Base-by-base conservation (phyloP, 2,113 vertebrate species). In the Apteryx mantelli region DNA sequence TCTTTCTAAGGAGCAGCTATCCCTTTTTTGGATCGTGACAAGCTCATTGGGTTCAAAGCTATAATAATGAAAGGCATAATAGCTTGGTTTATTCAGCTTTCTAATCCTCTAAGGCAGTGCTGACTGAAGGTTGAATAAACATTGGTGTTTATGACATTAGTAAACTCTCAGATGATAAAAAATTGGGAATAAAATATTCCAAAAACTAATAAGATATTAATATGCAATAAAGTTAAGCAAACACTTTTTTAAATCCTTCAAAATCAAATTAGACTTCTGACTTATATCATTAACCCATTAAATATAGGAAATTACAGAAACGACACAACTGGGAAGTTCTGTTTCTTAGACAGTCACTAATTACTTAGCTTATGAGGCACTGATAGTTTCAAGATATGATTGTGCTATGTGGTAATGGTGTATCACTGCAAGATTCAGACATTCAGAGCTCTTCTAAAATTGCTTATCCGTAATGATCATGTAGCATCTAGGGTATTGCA, bases 61-160 rank as follows among this genome's bases (percentile, higher is more conserved):
- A 3, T 66, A 84, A 94, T 90, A 94, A 88, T 76, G 40, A 91
- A 95, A 94, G 36, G 9, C 11, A 48, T 91, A 94, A 94, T 61
- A 91, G 32, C 18, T 84, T 76, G 42, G 56, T 90, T 94, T 95
- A 93, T 88, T 91, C 94, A 94, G 78, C 28, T 89, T 95, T 84
- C 76, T 88, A 96, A 97, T 96, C 80, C 48, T 95, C 69, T 65
- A 76, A 88, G 71, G 75, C 79, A 91, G 46, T 63, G 38, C 55
- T 95, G 89, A 83, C 66, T 89, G 40, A 64, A 83, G 42, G 24
- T 63, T 97, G 76, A 88, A 93, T 80, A 97, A 95, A 95, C 81
- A 91, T 5, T 63, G n/a, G 18, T 32, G 16, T 71, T 88, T 89
- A 84, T 84, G 34, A 55, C 86, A 86, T 65, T 74, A 28, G 28